Evolutionary conservation across 1,140 invertebrate genomes (phyloP).

Genomic region (Lepidurus apus): DNA sequence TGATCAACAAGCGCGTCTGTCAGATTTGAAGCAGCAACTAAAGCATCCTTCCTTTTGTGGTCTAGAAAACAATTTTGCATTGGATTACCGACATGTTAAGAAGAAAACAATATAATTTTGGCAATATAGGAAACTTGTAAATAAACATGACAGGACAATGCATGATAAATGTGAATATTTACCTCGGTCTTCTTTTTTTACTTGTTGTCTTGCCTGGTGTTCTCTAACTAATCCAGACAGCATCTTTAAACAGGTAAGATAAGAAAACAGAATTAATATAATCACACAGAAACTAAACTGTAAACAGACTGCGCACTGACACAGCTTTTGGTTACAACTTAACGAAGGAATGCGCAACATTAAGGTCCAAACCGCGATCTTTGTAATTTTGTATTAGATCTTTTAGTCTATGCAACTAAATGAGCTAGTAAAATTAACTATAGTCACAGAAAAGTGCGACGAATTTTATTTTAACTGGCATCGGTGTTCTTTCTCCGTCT

Average conservation of each 20-base stretch:
- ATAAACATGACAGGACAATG: background rate
- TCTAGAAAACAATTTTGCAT: conserved; percentile 56
- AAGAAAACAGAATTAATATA: background rate
- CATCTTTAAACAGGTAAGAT: conserved; percentile 54
- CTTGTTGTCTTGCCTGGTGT: conserved; percentile 69
- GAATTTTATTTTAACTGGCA: no score
- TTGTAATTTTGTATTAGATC: no score
- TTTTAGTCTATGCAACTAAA: no score
- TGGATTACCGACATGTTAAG: conserved; percentile 24
- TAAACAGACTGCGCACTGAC: no score
- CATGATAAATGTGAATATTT: conserved; percentile 38
- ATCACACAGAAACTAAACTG: background rate
- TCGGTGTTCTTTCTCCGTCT: no score
- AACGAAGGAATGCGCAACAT: no score
- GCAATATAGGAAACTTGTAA: background rate
- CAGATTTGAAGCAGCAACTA: conserved; percentile 81
- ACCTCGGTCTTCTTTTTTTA: conserved; percentile 78
- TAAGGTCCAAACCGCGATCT: no score
- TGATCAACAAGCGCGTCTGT: conserved; percentile 94
- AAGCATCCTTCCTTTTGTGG: conserved; percentile 85
- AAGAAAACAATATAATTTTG: background rate
- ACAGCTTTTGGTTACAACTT: no score
- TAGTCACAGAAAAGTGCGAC: no score
- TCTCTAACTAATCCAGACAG: conserved; percentile 80
- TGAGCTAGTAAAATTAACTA: no score